Base-by-base conservation (phyloP, 92 coral and sea anemone species). In the Hydrozoanthus gracilis region DNA sequence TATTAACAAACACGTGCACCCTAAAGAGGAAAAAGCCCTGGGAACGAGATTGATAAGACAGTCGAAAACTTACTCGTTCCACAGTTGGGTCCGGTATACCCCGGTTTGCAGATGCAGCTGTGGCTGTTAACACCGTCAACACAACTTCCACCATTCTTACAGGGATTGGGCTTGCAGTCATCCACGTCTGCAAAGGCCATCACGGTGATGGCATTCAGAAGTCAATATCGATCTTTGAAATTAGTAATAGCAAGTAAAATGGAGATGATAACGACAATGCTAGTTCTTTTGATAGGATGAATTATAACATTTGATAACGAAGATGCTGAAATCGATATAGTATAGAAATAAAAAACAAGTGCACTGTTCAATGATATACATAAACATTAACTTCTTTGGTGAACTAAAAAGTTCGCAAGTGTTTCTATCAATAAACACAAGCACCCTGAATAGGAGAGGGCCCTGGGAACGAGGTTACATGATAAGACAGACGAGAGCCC, bases 91-190 rank as follows among this genome's bases (percentile, higher is more conserved):
- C 72, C 72, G 3, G 72, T 18, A 14, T 4, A 7, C 35, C 72
- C 72, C 9, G 44, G 72, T 5, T 7, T 17, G 46, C 72, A 67
- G 12, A 13, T 7, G 11, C 72, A 67, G 4, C 12, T 7, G 72
- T 67, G 35, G 46, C 72, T 67, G 9, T 67, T 67, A 39, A 67
- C 72, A 6, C 72, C 44, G 11, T 67, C 72, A 14, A 67, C 6
- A 67, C 72, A 67, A 3, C 44, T 17, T 4, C 72, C 72, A 67
- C 72, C 72, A 67, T 67, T 67, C 35, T 67, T 39, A 20, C 72
- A 67, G 5, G 15, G 46, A 8, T 67, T 67, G 1, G 72, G 72
- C 18, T 11, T 18, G 35, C 72, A 67, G 13, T 67, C 72, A 67
- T 67, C 72, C 8, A 67, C 8, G 45, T 67, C 72, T 67, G 72